A percentile compares a stretch with the other conserved stretches of the same genome.
Evolutionary conservation across 2,888 invertebrate genomes (phyloP).

Genomic region (Boloria euphrosyne): DNA sequence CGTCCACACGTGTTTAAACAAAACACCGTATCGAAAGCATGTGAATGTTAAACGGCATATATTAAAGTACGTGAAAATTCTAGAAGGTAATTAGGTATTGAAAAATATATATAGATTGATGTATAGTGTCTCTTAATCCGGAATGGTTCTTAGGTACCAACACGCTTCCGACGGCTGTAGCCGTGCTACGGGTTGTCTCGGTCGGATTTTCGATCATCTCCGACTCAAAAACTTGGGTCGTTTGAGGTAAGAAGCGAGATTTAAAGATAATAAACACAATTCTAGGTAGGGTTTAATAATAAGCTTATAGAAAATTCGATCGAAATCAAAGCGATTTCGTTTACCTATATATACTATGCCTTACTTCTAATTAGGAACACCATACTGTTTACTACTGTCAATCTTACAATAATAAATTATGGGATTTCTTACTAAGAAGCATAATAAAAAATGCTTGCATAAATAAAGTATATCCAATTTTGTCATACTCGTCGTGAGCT

Average conservation of each 20-base stretch:
- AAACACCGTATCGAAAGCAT: neutral
- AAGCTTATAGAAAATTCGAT: conserved; percentile 36
- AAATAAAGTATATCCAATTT: conserved; percentile 12
- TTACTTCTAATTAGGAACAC: conserved; percentile 19
- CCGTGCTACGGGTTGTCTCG: conserved; percentile 73
- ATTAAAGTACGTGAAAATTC: neutral
- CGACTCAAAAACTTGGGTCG: conserved; percentile 78
- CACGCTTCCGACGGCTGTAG: conserved; percentile 74
- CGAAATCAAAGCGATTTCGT: conserved; percentile 32
- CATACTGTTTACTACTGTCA: conserved; percentile 8
- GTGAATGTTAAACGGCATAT: neutral
- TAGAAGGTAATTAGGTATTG: conserved; percentile 11
- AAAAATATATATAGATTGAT: conserved; percentile 24
- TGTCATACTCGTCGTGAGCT: conserved; percentile 10
- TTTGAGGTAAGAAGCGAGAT: conserved; percentile 72
- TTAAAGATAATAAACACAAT: conserved; percentile 41
- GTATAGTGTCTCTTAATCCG: conserved; percentile 54
- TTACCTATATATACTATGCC: conserved; percentile 16
- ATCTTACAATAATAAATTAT: conserved; percentile 2
- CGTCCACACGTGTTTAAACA: conserved; percentile 9
- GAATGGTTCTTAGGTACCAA: conserved; percentile 77
- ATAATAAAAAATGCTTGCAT: conserved; percentile 16
- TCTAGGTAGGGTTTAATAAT: conserved; percentile 29
- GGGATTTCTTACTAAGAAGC: conserved; percentile 8
- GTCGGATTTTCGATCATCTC: conserved; percentile 73